These are phyloP conservation scores for Coendou prehensilis DNA, from an alignment of 2,797 vertebrate genomes.

Conservation along the genomic window DNA sequence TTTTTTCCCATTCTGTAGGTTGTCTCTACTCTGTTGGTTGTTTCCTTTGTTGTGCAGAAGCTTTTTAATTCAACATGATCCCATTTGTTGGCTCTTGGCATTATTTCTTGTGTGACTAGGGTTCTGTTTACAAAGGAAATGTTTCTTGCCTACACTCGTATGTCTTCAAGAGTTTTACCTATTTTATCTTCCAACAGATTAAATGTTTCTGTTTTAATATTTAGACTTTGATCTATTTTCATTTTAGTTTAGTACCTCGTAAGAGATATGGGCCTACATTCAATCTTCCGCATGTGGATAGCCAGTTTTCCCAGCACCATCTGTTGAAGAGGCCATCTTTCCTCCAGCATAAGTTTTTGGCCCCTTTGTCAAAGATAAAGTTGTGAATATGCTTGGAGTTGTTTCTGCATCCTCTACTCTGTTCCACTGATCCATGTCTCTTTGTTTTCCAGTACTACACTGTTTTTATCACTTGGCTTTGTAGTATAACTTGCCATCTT, in stretches of 20 bases:
- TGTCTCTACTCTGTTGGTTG: background rate
- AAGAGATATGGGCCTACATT: background rate
- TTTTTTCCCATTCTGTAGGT: background rate
- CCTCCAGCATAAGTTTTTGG: background rate
- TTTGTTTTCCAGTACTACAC: background rate
- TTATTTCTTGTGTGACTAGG: background rate
- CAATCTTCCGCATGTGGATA: background rate
- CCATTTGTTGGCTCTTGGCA: background rate
- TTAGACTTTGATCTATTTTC: background rate
- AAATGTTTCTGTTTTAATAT: background rate
- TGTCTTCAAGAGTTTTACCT: background rate
- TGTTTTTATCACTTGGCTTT: background rate
- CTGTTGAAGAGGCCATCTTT: background rate
- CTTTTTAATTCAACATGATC: background rate
- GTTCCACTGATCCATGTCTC: background rate
- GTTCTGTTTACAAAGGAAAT: background rate
- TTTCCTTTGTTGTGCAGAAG: background rate
- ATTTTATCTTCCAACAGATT: background rate
- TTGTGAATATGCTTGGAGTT: background rate
- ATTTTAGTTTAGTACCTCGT: background rate
- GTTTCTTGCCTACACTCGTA: background rate
- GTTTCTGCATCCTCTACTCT: background rate
- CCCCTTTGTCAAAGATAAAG: background rate
- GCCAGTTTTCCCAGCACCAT: background rate
- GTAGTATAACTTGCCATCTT: background rate